Conservation (phyloP, 1,140 invertebrate genomes). For the Brachionus rubens region DNA sequence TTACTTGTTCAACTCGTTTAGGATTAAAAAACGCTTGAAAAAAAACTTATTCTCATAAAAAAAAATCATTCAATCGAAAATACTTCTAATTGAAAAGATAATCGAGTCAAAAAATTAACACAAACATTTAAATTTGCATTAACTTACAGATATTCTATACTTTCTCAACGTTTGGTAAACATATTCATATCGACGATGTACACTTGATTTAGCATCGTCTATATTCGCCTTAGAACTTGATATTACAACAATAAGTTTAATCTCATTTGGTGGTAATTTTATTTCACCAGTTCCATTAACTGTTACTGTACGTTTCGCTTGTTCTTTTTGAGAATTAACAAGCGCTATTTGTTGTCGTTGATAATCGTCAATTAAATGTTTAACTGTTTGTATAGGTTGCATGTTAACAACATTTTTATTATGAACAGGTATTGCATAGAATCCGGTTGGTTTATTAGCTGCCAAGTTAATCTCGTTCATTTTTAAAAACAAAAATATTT, state of each 20-base stretch:
- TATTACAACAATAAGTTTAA: constrained; percentile 51
- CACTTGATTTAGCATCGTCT: constrained; percentile 57
- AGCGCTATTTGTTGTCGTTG: not conserved
- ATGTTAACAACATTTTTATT: not conserved
- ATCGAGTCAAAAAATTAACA: no score
- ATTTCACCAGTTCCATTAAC: constrained; percentile 56
- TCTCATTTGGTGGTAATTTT: constrained; percentile 53
- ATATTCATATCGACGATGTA: constrained; percentile 54
- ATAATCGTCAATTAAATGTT: not conserved
- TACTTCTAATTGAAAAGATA: no score
- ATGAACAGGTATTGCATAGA: constrained; percentile 15
- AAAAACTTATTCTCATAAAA: no score
- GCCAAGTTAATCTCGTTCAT: constrained; percentile 28
- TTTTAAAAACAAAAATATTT: no score
- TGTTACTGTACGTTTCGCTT: constrained; percentile 46
- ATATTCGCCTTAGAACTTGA: constrained; percentile 52
- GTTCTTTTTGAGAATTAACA: not conserved
- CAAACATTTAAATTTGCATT: not conserved
- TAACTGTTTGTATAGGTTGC: constrained; percentile 18
- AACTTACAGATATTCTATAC: constrained; percentile 51
- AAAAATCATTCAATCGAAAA: no score
- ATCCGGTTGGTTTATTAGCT: not conserved
- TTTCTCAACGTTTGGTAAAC: constrained; percentile 55
- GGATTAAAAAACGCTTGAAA: no score
- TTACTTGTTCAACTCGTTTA: no score